phyloP scores from a whole-genome alignment of 64 coral and sea anemone species.

The Hydrozoanthus tunicans region DNA sequence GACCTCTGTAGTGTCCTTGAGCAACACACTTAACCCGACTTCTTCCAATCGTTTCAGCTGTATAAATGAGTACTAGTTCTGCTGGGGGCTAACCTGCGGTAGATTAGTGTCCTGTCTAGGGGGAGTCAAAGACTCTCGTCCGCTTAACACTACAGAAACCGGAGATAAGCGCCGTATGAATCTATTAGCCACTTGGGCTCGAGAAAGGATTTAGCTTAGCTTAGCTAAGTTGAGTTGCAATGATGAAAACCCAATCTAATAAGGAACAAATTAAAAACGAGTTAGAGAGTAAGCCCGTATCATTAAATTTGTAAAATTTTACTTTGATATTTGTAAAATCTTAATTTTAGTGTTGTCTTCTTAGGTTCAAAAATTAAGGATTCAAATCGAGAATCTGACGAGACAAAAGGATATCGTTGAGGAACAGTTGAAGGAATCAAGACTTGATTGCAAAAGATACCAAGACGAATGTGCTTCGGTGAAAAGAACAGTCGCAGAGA shows the following conservation, averaged over 20 bases:
- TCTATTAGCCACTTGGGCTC: no score
- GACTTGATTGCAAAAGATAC: conserved; percentile 18
- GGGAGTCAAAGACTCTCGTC: no score
- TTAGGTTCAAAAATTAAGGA: conserved; percentile 49
- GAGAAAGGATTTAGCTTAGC: no score
- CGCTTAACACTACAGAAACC: no score
- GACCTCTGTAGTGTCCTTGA: no score
- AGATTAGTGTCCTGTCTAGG: no score
- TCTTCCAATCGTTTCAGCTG: no score
- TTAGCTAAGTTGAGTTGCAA: no score
- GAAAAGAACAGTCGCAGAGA: conserved; percentile 49
- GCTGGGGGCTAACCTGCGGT: no score
- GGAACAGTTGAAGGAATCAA: conserved; percentile 29
- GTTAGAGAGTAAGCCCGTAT: not conserved
- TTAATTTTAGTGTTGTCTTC: not conserved
- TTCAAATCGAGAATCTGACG: conserved; percentile 48
- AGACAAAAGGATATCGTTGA: conserved; percentile 18
- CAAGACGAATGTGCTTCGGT: conserved; percentile 41
- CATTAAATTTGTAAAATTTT: not conserved
- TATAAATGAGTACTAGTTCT: no score
- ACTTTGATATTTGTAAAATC: not conserved
- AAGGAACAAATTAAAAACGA: conserved; percentile 44
- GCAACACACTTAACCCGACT: no score
- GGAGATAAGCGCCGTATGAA: no score
- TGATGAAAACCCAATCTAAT: conserved; percentile 11